Evolutionary conservation across 2,113 vertebrate genomes (phyloP), one percentile per base, ranked within the genome.

Genomic region (Callipepla californica): DNA sequence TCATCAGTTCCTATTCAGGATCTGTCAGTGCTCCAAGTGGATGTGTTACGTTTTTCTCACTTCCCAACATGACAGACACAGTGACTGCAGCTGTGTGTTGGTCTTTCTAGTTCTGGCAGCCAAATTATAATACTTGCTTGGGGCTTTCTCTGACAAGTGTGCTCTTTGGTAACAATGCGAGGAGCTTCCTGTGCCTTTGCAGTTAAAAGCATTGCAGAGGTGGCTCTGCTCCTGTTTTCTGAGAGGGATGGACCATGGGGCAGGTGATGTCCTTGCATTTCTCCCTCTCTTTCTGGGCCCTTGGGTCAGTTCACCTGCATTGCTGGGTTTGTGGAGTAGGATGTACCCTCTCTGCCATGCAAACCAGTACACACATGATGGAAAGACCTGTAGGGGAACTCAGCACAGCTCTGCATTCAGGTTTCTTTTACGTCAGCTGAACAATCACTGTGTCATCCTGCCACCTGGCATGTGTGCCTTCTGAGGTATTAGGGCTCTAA

Each of bases 31-130:
- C 85, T 96, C 89, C 95, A 95, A 96, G 87, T 93, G 91, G 89
- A 94, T 93, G 66, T 91, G 94, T 96, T 95, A 93, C 82, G 75
- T 94, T 92, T 93, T 90, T 95, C 96, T 93, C 96, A 91, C 87
- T 94, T 94, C 66, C 87, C 93, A 90, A 88, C 68, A 86, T 94
- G 96, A 94, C 94, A 93, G 95, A 94, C 91, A 92, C 73, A 83
- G 93, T 87, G 90, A 91, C 90, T 94, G 75, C 73, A 82, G 85
- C 90, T 96, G 88, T 80, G 73, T 75, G 94, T 94, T 94, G 92
- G 91, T 91, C 85, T 87, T 95, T 94, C 93, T 95, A 86, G 87
- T 95, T 94, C 90, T 96, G 90, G 94, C 89, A 93, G 81, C 87
- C 91, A 93, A 94, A 94, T 94, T 78, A 90, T 94, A 87, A 91